phyloP scores from a whole-genome alignment of 2,888 invertebrate genomes.

The Eristalis tenax region DNA sequence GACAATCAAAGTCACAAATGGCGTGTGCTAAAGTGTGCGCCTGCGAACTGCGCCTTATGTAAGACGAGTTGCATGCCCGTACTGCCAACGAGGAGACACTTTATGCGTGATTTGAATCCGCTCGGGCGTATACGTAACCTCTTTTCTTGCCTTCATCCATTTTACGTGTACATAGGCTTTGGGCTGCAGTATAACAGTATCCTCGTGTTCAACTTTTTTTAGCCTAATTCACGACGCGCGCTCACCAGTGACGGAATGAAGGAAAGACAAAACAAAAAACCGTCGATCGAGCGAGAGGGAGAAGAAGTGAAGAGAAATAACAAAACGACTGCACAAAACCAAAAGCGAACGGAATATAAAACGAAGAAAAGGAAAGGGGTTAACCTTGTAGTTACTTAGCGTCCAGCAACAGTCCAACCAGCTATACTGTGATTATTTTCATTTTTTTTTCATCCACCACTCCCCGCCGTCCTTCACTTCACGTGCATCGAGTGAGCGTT shows the following conservation, averaged over 20 bases:
- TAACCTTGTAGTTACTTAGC: slow-evolving; percentile 62
- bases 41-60: slow-evolving; percentile 1
- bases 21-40: background rate
- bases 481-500: background rate
- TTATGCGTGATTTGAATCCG: slow-evolving; percentile 41
- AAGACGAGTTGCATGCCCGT: background rate
- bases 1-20: slow-evolving; percentile 52
- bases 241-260: background rate
- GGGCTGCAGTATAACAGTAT: slow-evolving; percentile 37
- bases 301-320: background rate
- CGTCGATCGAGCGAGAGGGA: slow-evolving; percentile 4
- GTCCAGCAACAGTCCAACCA: slow-evolving; percentile 58
- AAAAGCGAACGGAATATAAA: slow-evolving; percentile 49
- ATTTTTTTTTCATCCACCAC: slow-evolving; percentile 14
- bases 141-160: slow-evolving; percentile 10
- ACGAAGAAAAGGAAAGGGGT: slow-evolving; percentile 70
- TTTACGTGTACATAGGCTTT: slow-evolving; percentile 29
- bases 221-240: slow-evolving; percentile 27
- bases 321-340: background rate
- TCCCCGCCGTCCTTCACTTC: slow-evolving; percentile 11
- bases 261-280: slow-evolving; percentile 11
- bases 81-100: background rate
- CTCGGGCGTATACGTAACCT: slow-evolving; percentile 69
- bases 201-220: slow-evolving; percentile 48
- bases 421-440: slow-evolving; percentile 47